These are phyloP conservation scores for Stomatorhinus walkeri DNA, from an alignment of 2,797 vertebrate genomes.

Conservation along the genomic window DNA sequence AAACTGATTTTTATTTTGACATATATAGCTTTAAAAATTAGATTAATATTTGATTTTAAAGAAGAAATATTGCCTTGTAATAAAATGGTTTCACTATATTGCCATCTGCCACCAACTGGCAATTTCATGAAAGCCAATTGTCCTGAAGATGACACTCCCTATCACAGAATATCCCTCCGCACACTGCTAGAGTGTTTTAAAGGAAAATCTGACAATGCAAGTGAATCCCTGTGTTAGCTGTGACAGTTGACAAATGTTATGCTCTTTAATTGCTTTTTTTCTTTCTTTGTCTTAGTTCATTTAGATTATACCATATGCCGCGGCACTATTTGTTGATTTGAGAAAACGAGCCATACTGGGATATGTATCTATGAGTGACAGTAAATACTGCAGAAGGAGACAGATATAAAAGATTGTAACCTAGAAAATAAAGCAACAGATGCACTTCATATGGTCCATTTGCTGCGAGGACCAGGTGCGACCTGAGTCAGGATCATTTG, in stretches of 20 bases:
- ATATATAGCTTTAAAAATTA: not conserved
- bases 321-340: not conserved
- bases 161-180: not conserved
- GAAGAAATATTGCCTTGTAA: not conserved
- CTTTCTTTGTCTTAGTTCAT: conserved; percentile 39
- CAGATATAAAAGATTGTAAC: conserved; percentile 27
- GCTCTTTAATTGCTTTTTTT: conserved; percentile 41
- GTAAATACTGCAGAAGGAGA: not conserved
- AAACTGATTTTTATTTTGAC: not conserved
- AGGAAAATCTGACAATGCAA: not conserved
- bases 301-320: conserved; percentile 32
- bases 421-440: conserved; percentile 38
- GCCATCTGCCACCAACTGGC: not conserved
- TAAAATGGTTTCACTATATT: not conserved
- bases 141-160: not conserved
- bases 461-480: conserved; percentile 41
- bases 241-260: conserved; percentile 27
- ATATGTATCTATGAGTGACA: conserved; percentile 7
- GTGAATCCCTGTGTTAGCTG: not conserved
- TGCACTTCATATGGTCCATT: conserved; percentile 50
- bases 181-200: not conserved
- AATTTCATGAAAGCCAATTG: conserved; percentile 8
- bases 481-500: conserved; percentile 55
- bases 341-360: not conserved
- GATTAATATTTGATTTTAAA: not conserved